A percentile compares a stretch with the other conserved stretches of the same genome.
These are phyloP conservation scores for Acropora yongei DNA, from an alignment of 64 coral and sea anemone species.

Conservation along the genomic window DNA sequence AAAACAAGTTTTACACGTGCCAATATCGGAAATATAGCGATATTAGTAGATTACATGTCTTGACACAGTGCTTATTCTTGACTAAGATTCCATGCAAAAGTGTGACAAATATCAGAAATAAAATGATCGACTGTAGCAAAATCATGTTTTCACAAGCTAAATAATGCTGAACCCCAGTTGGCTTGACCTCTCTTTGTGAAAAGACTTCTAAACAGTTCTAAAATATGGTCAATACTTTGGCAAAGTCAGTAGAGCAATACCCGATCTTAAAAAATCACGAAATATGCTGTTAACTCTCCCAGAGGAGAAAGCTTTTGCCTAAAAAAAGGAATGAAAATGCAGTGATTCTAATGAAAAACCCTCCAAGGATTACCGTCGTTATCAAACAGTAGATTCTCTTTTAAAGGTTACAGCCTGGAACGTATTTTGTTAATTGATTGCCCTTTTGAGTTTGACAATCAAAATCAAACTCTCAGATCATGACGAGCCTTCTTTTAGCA, in stretches of 20 bases:
- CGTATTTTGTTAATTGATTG: not conserved
- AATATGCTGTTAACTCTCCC: not conserved
- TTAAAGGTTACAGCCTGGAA: no score
- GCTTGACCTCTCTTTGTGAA: slow-evolving; percentile 23
- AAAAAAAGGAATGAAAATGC: no score
- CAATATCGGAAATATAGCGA: slow-evolving; percentile 12
- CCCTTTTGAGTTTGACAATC: not conserved
- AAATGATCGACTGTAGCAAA: not conserved
- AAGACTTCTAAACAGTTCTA: not conserved
- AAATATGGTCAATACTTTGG: not conserved
- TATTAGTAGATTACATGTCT: not conserved
- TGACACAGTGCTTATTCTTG: not conserved
- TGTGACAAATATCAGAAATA: not conserved
- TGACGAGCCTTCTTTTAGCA: not conserved
- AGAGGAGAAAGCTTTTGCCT: no score
- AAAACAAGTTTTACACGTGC: not conserved
- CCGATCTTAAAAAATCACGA: not conserved
- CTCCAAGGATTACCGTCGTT: not conserved
- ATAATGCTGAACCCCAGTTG: not conserved
- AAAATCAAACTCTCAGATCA: not conserved
- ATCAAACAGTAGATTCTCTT: not conserved
- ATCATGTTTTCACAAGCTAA: not conserved
- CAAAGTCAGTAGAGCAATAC: not conserved
- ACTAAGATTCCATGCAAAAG: not conserved
- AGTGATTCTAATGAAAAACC: no score